Base-by-base conservation (phyloP, 2,888 invertebrate genomes). In the Yponomeuta plumbellus region DNA sequence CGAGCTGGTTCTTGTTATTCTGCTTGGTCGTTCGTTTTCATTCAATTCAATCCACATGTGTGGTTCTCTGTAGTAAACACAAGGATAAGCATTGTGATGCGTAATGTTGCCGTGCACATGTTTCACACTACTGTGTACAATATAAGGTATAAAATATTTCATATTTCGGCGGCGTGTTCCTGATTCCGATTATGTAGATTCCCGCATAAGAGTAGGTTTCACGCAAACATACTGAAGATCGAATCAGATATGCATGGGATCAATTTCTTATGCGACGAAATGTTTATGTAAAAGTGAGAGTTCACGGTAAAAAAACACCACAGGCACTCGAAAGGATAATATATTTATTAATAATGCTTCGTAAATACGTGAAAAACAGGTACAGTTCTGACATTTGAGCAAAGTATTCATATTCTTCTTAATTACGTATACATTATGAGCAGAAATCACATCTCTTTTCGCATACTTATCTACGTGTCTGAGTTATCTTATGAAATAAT, bases 231-330 rank as follows among this genome's bases (percentile, higher is more conserved):
- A 82, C 79, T 84, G 83, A 81, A 81, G 81, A 85, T 83, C 85
- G 80, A 85, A 86, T 86, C 85, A 85, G 83, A 85, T 87, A 85
- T 86, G 85, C 84, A 86, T 85, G 80, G 85, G 83, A 85, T 85
- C 84, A 81, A 83, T 83, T 81, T 83, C 81, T 83, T 84, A 83
- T 83, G 79, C 80, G 79, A 75, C 75, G 73, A 67, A 79, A 83
- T 80, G 83, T 84, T 82, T 84, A 76, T 75, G 74, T 78, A 80
- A 69, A 71, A 74, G 78, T 81, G 78, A 82, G 76, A 79, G 80
- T 81, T 79, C 81, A 79, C 23, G 10, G 59, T 22, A 59, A 59
- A 59, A 21, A 52, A 52, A 13, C 44, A 52, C 44, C 4, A 52
- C 44, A 17, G 44, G 44, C 44, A 52, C 44, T 52, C 44, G 0